These are phyloP conservation scores for Lasiurus cinereus DNA, from an alignment of 2,113 vertebrate genomes.

Conservation along the genomic window DNA sequence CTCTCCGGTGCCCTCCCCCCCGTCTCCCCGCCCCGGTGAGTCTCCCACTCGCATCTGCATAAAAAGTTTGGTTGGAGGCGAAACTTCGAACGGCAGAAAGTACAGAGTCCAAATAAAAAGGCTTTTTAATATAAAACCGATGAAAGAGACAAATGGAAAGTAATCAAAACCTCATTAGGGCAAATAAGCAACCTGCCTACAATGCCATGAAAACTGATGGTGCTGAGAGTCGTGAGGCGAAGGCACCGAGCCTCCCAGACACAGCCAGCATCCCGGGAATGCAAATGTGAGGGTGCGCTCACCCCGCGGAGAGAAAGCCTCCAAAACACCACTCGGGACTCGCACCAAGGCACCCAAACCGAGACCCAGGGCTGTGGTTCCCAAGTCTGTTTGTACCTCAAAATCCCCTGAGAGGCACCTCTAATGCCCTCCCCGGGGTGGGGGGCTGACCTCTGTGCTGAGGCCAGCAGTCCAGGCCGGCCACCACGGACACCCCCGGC, in stretches of 20 bases:
- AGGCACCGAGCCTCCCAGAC: background rate
- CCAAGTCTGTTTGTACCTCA: background rate
- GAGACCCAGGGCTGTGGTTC: background rate
- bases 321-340: fast-evolving
- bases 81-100: constrained; percentile 66
- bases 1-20: background rate
- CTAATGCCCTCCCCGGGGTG: background rate
- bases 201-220: constrained; percentile 20
- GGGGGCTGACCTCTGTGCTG: background rate
- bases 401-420: background rate
- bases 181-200: constrained; percentile 58
- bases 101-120: constrained; percentile 73
- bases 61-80: constrained; percentile 67
- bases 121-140: constrained; percentile 75
- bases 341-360: background rate
- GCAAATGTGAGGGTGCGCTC: background rate
- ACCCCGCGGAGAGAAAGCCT: background rate
- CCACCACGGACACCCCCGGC: background rate
- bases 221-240: background rate
- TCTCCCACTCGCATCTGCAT: background rate
- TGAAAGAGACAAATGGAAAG: constrained; percentile 80
- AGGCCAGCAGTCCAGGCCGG: background rate
- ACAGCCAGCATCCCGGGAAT: background rate
- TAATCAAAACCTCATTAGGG: constrained; percentile 78
- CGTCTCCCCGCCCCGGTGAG: background rate